These are phyloP conservation scores for Zootermopsis nevadensis DNA, from an alignment of 2,888 invertebrate genomes.

Conservation along the genomic window DNA sequence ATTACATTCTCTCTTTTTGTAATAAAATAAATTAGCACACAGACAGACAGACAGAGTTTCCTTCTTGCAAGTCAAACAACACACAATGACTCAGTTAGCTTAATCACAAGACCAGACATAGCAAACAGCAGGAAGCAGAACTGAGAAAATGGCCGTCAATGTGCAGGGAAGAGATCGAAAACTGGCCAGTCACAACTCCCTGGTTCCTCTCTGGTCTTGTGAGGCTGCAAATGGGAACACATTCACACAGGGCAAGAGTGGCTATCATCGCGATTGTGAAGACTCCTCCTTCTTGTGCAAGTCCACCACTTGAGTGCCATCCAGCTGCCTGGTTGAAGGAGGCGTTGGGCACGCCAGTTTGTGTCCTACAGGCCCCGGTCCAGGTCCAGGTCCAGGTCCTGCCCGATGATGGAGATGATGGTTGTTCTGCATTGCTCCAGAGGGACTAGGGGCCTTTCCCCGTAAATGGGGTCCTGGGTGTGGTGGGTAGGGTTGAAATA, in stretches of 20 bases:
- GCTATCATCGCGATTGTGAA: conserved; percentile 53
- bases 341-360: conserved; percentile 48
- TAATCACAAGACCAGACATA: conserved; percentile 30
- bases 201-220: conserved; percentile 24
- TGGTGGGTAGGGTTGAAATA: conserved; percentile 72
- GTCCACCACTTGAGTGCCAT: conserved; percentile 47
- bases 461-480: conserved; percentile 65
- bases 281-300: conserved; percentile 53
- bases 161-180: neutral
- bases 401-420: conserved; percentile 57
- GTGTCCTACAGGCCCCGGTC: conserved; percentile 38
- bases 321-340: conserved; percentile 38
- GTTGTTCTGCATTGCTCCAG: conserved; percentile 59
- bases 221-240: conserved; percentile 2
- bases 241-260: conserved; percentile 29
- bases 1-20: conserved; percentile 51
- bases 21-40: conserved; percentile 53
- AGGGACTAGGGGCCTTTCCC: conserved; percentile 69
- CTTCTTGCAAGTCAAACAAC: conserved; percentile 40
- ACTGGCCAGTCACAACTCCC: too few species aligned
- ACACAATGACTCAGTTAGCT: conserved; percentile 40
- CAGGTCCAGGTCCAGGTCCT: conserved; percentile 35
- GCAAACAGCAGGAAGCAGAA: conserved; percentile 13
- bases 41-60: conserved; percentile 47
- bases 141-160: neutral